Conservation (phyloP, 2,113 vertebrate genomes). For the Tichodroma muraria region DNA sequence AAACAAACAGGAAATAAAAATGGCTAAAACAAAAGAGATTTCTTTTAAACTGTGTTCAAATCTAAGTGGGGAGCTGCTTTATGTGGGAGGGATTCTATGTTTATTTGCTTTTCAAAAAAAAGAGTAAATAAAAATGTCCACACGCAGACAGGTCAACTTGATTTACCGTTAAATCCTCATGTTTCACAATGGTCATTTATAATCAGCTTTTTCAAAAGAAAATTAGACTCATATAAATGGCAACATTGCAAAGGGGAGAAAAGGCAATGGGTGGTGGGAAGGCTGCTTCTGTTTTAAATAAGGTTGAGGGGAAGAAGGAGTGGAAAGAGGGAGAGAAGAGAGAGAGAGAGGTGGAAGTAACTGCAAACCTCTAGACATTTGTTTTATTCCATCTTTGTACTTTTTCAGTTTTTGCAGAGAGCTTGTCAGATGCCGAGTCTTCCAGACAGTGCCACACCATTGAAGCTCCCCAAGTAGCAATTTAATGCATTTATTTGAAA, state of each 20-base stretch:
- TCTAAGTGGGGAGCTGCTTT: slow-evolving; percentile 45
- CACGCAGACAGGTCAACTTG: slow-evolving; percentile 24
- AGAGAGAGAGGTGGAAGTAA: background rate
- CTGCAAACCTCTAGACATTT: rapidly evolving
- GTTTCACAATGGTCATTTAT: background rate
- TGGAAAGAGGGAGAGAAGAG: background rate
- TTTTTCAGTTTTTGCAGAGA: background rate
- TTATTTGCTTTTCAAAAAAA: slow-evolving; percentile 55
- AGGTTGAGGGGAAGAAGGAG: background rate
- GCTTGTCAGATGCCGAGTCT: background rate
- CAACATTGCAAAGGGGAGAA: background rate
- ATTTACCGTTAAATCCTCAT: slow-evolving; percentile 1
- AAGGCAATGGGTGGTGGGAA: background rate
- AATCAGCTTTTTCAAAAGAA: background rate
- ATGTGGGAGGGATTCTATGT: slow-evolving; percentile 35
- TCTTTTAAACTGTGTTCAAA: slow-evolving; percentile 49
- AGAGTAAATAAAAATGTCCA: slow-evolving; percentile 33
- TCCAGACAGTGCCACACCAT: background rate
- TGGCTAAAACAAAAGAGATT: slow-evolving; percentile 50
- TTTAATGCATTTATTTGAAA: background rate
- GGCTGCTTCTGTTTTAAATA: background rate
- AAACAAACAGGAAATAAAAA: slow-evolving; percentile 67
- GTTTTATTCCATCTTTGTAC: background rate
- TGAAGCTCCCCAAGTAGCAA: background rate
- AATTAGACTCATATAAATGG: background rate